These are phyloP conservation scores for Plagiodera versicolora DNA, from an alignment of 2,888 invertebrate species.

Conservation along the genomic window DNA sequence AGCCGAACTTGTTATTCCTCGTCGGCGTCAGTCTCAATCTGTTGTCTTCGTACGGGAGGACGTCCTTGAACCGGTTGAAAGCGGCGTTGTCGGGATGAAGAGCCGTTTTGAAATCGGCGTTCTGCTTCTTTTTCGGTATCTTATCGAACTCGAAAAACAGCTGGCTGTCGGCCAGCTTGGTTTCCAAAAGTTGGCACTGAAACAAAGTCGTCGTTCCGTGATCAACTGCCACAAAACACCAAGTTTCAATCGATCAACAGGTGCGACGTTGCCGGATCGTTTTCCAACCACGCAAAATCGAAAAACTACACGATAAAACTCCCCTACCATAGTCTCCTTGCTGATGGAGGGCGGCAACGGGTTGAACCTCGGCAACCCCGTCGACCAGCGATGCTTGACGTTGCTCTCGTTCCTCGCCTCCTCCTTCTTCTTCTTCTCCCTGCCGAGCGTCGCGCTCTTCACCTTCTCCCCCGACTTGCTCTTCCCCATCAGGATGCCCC, in stretches of 20 bases:
- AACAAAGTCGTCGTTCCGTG: no score
- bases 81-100: constrained; percentile 68
- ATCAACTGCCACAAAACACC: no score
- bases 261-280: no score
- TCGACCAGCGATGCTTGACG: constrained; percentile 70
- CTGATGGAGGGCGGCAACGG: constrained; percentile 76
- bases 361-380: constrained; percentile 69
- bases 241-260: no score
- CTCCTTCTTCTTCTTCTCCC: constrained; percentile 63
- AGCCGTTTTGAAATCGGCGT: constrained; percentile 73
- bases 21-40: constrained; percentile 80
- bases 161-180: constrained; percentile 72
- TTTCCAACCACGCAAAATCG: no score
- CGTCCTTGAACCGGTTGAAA: constrained; percentile 64
- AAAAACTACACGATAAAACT: no score
- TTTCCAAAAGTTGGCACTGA: constrained; percentile 67
- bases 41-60: constrained; percentile 90
- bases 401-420: constrained; percentile 57
- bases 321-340: constrained; percentile 75
- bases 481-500: constrained; percentile 70
- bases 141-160: constrained; percentile 84
- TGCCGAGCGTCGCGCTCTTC: constrained; percentile 70
- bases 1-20: constrained; percentile 82
- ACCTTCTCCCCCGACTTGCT: constrained; percentile 62
- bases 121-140: constrained; percentile 74